Evolutionary conservation across 2,797 vertebrate genomes (phyloP), one percentile per base, ranked within the genome.

Genomic region (Cryptoblepharus egeriae): DNA sequence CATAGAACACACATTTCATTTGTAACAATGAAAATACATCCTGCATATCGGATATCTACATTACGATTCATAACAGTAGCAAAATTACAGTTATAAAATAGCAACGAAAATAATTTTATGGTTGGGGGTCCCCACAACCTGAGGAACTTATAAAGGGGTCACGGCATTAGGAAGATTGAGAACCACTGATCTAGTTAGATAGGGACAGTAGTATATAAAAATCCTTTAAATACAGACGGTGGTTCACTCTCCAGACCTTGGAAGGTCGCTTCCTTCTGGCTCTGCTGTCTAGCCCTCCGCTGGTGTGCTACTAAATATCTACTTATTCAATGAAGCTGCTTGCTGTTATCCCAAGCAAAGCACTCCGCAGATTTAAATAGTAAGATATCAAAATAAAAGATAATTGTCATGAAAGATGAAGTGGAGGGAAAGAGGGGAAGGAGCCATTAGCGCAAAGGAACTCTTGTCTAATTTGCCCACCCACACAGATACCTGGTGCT

Each of bases 321-420:
- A 12, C 64, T 67, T 81, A 83, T 84, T 83, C 79, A 79, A 83
- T 20, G 1, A 69, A 70, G 79, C 82, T 83, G 49, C 61, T 85
- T 86, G 42, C 82, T 81, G 60, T 83, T 72, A 85, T 67, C 85
- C 87, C 0, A 0, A 77, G 77, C 0, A 0, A 24, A 1, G 75
- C 71, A 67, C 6, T 90, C 88, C 80, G 87, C 81, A 86, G 90
- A 88, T 87, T 93, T 91, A 92, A 92, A 92, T 91, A 92, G 92
- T 91, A 92, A 90, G 91, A 81, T 91, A 93, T 93, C 90, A 93
- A 93, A 93, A 93, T 91, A 93, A 88, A 92, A 89, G 91, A 89
- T 92, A 93, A 93, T 93, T 88, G 89, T 93, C 84, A 73, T 88
- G 90, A 88, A 90, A 91, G 83, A 91, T 90, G 92, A 93, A 89